phyloP scores from a whole-genome alignment of 37 sponge, comb jelly and placozoan genomes.

The Ianthella basta region DNA sequence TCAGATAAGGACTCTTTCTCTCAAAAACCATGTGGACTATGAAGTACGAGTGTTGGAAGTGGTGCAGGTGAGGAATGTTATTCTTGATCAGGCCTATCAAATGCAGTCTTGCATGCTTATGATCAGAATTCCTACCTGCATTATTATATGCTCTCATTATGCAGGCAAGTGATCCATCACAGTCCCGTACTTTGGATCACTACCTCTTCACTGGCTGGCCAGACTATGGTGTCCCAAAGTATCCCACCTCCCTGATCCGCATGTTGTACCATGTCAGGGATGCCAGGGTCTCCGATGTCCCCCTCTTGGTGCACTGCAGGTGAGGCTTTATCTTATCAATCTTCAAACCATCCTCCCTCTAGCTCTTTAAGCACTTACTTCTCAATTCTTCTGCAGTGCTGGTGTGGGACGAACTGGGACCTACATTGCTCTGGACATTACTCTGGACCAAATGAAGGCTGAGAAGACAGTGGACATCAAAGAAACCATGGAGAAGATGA shows the following conservation, averaged over 20 bases:
- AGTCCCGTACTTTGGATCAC: not conserved
- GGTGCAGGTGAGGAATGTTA: not conserved
- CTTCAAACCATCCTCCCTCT: too few relatives aligned
- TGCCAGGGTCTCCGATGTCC: not conserved
- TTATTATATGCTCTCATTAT: too few relatives aligned
- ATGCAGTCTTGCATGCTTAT: too few relatives aligned
- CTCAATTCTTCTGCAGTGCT: conserved; percentile 54
- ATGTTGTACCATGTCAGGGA: conserved; percentile 4
- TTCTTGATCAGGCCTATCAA: too few relatives aligned
- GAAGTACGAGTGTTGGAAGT: not conserved
- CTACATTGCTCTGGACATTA: conserved; percentile 65
- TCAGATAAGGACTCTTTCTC: not conserved
- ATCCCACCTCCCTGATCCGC: not conserved
- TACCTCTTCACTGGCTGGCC: conserved; percentile 11
- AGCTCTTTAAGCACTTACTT: not conserved
- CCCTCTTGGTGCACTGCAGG: conserved; percentile 3
- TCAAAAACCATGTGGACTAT: conserved; percentile 20
- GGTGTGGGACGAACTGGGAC: conserved; percentile 83
- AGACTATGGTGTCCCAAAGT: not conserved
- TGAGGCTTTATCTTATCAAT: not conserved
- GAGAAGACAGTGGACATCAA: conserved; percentile 57
- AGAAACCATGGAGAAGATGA: conserved; percentile 45
- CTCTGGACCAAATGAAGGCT: conserved; percentile 50
- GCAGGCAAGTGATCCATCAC: not conserved
- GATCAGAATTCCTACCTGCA: too few relatives aligned